These are phyloP conservation scores for Hoplias malabaricus DNA, from an alignment of 2,113 vertebrate species.

Conservation along the genomic window DNA sequence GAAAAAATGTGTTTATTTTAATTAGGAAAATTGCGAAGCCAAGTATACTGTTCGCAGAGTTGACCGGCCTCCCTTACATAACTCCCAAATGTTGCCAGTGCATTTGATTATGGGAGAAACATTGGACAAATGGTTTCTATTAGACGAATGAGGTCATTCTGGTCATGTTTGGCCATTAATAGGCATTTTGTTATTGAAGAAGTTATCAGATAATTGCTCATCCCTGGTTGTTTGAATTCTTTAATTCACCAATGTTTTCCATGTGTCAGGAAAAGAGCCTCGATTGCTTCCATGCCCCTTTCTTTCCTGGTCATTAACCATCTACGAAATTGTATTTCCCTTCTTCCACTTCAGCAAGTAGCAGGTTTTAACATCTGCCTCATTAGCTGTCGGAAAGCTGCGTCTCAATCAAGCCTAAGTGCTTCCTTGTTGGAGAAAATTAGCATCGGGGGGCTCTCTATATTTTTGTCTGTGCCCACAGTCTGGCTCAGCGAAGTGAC, in stretches of 20 bases:
- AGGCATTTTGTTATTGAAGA: too few relatives aligned
- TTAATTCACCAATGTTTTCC: not conserved
- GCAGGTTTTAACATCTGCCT: constrained; percentile 27
- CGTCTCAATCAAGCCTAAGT: constrained; percentile 66
- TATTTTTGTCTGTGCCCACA: not conserved
- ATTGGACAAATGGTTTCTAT: too few relatives aligned
- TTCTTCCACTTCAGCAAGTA: not conserved
- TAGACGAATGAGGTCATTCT: too few relatives aligned
- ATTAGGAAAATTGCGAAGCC: too few relatives aligned
- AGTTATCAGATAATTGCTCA: not conserved
- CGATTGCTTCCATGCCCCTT: not conserved
- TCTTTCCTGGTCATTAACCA: not conserved
- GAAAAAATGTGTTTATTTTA: too few relatives aligned
- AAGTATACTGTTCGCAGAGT: too few relatives aligned
- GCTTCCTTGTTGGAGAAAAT: constrained; percentile 71
- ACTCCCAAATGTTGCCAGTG: too few relatives aligned
- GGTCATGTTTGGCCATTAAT: too few relatives aligned
- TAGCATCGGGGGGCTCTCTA: constrained; percentile 69
- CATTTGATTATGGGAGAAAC: too few relatives aligned
- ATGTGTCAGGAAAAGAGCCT: not conserved
- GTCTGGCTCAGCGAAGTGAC: not conserved
- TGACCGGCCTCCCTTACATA: too few relatives aligned
- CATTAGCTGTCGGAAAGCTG: constrained; percentile 41
- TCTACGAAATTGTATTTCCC: not conserved
- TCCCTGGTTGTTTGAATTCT: not conserved